Evolutionary conservation across 2,797 vertebrate species (phyloP).

Genomic region (Lacerta agilis): DNA sequence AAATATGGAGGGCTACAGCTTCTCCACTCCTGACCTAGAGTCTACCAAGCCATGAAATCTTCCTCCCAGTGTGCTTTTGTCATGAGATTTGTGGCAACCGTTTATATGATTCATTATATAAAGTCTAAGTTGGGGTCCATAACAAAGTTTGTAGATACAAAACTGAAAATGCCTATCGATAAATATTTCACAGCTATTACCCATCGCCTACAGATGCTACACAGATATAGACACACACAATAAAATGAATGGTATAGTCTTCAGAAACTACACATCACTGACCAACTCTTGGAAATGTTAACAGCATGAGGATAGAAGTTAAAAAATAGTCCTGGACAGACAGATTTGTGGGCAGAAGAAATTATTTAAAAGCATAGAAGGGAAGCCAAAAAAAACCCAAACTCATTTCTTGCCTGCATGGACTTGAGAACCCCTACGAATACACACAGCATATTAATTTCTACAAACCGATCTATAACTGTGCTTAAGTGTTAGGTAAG

Average conservation of each 20-base stretch:
- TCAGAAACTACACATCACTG: not conserved
- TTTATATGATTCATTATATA: not conserved
- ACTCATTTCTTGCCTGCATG: not conserved
- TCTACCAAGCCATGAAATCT: not conserved
- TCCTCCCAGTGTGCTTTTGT: not conserved
- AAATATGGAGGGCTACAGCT: not conserved
- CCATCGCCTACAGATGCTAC: not conserved
- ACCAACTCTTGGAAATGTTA: not conserved
- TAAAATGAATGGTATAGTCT: not conserved
- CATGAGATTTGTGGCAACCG: not conserved
- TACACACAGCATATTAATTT: not conserved
- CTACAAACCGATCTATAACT: not conserved
- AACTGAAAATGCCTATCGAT: not conserved
- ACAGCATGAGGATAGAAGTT: not conserved
- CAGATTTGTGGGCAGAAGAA: accelerated
- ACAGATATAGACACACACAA: not conserved
- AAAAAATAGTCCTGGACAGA: not conserved
- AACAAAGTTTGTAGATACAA: not conserved
- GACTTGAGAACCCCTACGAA: not conserved
- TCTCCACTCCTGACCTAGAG: not conserved
- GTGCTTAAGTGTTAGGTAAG: not conserved
- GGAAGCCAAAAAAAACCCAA: not conserved
- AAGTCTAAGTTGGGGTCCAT: not conserved
- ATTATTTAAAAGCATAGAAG: not conserved
- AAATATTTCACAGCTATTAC: not conserved